phyloP scores from a whole-genome alignment of 2,888 invertebrate genomes.

The Dryadula phaetusa region DNA sequence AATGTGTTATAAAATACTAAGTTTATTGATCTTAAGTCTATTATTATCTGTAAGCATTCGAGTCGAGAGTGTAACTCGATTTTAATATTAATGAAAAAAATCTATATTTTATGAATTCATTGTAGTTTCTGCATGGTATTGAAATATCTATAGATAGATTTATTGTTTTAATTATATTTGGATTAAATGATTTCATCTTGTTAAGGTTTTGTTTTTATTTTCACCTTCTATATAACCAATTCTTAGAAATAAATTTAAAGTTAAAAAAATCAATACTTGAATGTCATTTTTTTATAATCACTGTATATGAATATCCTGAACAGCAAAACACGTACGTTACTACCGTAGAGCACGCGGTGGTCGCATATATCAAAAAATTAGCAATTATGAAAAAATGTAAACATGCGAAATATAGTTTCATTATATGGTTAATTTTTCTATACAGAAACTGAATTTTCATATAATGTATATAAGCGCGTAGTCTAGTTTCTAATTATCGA shows the following conservation, averaged over 20 bases:
- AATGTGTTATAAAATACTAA: slow-evolving; percentile 46
- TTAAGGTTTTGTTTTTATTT: slow-evolving; percentile 33
- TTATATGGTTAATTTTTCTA: no score
- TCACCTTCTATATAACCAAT: not conserved
- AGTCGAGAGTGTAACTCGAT: slow-evolving; percentile 42
- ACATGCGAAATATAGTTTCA: no score
- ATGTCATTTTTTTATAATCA: no score
- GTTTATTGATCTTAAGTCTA: slow-evolving; percentile 41
- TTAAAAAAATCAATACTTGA: no score
- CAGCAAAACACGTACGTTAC: no score
- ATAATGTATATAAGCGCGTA: no score
- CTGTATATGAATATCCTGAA: no score
- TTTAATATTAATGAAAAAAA: slow-evolving; percentile 41
- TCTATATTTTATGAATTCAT: slow-evolving; percentile 45
- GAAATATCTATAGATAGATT: slow-evolving; percentile 47
- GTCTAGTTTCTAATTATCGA: not conserved
- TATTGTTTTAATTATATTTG: slow-evolving; percentile 50
- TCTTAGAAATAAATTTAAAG: no score
- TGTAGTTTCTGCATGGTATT: slow-evolving; percentile 51
- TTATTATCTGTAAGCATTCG: slow-evolving; percentile 41
- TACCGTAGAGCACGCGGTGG: no score
- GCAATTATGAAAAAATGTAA: no score
- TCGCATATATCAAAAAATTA: no score
- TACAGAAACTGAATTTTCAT: no score
- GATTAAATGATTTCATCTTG: slow-evolving; percentile 50